Conservation (phyloP, 2,797 vertebrate genomes). For the Onychomys leucogaster region DNA sequence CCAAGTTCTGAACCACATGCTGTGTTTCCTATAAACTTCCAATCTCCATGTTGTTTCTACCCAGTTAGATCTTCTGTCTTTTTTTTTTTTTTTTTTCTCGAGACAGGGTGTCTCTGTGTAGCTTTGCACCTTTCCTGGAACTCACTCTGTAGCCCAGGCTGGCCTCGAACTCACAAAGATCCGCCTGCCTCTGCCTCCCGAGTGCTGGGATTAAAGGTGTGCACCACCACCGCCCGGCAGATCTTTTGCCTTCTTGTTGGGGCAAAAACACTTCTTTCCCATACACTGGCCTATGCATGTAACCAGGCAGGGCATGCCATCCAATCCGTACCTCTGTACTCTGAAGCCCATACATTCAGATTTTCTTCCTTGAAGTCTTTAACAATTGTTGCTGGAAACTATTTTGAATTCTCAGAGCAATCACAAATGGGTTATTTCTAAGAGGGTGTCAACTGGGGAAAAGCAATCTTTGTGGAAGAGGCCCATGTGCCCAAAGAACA, state of each 20-base stretch:
- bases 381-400: conserved; percentile 3
- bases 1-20: not conserved
- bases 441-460: not conserved
- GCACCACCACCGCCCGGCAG: no score
- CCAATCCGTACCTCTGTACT: not conserved
- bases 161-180: no score
- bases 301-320: not conserved
- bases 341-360: not conserved
- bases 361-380: not conserved
- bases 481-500: not conserved
- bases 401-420: not conserved
- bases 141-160: no score
- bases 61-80: not conserved
- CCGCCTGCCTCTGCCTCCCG: no score
- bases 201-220: no score
- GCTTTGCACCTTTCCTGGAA: no score
- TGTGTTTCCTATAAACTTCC: not conserved
- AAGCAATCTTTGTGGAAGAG: not conserved
- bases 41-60: not conserved
- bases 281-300: not conserved
- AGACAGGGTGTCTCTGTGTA: no score
- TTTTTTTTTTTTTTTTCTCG: no score
- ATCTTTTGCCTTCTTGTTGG: not conserved
- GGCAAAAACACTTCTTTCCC: not conserved
- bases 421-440: not conserved